These are phyloP conservation scores for Hirundichthys speculiger DNA, from an alignment of 2,113 vertebrate species.

Conservation along the genomic window DNA sequence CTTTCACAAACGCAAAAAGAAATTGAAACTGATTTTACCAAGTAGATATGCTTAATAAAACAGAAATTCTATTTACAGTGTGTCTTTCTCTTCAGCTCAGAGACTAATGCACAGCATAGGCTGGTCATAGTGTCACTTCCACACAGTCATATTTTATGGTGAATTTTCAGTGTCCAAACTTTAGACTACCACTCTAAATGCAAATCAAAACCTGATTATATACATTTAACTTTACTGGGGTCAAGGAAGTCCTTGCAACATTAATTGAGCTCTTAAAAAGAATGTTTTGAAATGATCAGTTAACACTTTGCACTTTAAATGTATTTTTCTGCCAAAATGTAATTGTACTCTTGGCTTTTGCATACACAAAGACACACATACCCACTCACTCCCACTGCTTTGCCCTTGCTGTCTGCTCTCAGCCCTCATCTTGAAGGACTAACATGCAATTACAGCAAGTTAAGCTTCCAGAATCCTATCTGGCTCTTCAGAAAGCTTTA, in stretches of 20 bases:
- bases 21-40: too few relatives aligned
- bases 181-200: not conserved
- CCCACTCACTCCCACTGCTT: slow-evolving; percentile 12
- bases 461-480: slow-evolving; percentile 55
- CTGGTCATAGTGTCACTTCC: not conserved
- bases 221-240: not conserved
- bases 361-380: slow-evolving; percentile 2
- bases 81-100: slow-evolving; percentile 17
- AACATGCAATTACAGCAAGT: slow-evolving; percentile 65
- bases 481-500: slow-evolving; percentile 39
- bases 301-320: slow-evolving; percentile 4
- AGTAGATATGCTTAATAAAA: too few relatives aligned
- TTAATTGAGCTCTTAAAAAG: not conserved
- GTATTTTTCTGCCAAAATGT: slow-evolving; percentile 16
- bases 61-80: too few relatives aligned
- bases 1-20: too few relatives aligned
- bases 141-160: not conserved
- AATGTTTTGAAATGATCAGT: not conserved
- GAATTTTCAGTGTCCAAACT: not conserved
- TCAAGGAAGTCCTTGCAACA: not conserved
- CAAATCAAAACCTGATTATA: slow-evolving; percentile 2
- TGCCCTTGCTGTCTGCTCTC: slow-evolving; percentile 27
- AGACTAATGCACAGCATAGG: slow-evolving; percentile 3
- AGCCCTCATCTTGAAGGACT: slow-evolving; percentile 51
- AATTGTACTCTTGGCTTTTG: slow-evolving; percentile 13